Base-by-base conservation (phyloP, 53 echinoderm and acorn worm species). In the Henricia sp. region DNA sequence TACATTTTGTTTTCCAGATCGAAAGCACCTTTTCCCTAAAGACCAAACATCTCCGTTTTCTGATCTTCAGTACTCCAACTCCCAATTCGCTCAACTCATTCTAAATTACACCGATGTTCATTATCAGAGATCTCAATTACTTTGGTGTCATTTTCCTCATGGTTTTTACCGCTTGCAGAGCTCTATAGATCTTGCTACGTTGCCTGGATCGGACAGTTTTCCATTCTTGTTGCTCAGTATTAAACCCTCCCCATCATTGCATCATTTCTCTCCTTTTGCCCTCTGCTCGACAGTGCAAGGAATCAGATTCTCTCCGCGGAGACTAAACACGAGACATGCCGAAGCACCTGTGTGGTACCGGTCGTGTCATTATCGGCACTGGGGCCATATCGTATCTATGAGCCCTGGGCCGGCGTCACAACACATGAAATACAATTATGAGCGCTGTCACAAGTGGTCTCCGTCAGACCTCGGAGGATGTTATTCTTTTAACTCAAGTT, bases 391-490 rank as follows among this genome's bases (percentile, higher is more conserved):
- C n/a, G 20, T 56, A 26, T 28, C 27, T 24, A 56, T 56, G 29
- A 60, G 62, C 32, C 29, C 14, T 20, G 62, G 29, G 30, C 17
- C 1, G 9, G 14, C 56, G 76, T 57, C 76, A 57, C 59, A 58
- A 58, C 42, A 76, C 57, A 58, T 40, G 59, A 56, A 76, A 76
- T 41, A 76, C 29, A 76, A 76, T 76, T 76, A 59, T 37, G 56
- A 76, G 37, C 27, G 29, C 32, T 58, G 76, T 76, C 76, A 57
- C 57, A 58, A 76, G 76, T 76, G 59, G 76, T 76, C 59, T 76
- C 43, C 6, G 40, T 27, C 14, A 26, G 24, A 29, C 34, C 42
- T 19, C 1, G 33, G 29, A 76, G 76, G 59, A 76, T 76, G 76
- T 57, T 76, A 76, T 76, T 76, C 30, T 56, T 76, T 13, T 11